Evolutionary conservation across 2,888 invertebrate genomes (phyloP), one percentile per base, ranked within the genome.

Genomic region (Caenorhabditis plicata): DNA sequence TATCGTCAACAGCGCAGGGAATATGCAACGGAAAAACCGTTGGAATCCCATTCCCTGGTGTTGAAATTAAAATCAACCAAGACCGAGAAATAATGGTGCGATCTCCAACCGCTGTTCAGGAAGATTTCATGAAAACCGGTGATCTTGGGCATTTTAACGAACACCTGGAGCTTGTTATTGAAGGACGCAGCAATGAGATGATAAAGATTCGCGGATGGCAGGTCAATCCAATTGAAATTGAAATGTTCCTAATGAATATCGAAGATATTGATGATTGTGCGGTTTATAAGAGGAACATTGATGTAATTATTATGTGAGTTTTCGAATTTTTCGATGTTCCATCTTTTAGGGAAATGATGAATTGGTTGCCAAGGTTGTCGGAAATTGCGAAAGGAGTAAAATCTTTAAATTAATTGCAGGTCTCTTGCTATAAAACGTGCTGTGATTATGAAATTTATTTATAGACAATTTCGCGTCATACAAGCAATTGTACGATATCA

Each of bases 201-300:
- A 65, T 72, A 39, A 72, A 72, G 51, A 56, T 72, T 0, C 46
- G 60, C 9, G 66, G 66, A 23, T 69, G 69, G 69, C 69, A 69
- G 53, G 69, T 69, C 27, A 64, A 64, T 47, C 71, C 71, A 8
- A 65, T 53, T 41, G 71, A 71, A 35, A 33, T 71, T 1, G 71
- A 71, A 43, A 41, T 54, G 1, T 49, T 66, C 7, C 61, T 71
- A 19, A 35, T 40, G n/a, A 50, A 17, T 4, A 43, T 64, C 1
- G 19, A 48, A 1, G 43, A 44, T 8, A 60, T 71, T 1, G 26
- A 39, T 1, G 71, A 71, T 43, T 68, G 68, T 48, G 68, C 67
- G 0, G 64, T 71, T 3, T 51, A 31, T 41, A 50, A 54, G 48
- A 40, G 22, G 31, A 41, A 7, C 29, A 26, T 35, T 32, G 2